phyloP scores from a whole-genome alignment of 2,797 vertebrate species.

The Hippocampus kuda region DNA sequence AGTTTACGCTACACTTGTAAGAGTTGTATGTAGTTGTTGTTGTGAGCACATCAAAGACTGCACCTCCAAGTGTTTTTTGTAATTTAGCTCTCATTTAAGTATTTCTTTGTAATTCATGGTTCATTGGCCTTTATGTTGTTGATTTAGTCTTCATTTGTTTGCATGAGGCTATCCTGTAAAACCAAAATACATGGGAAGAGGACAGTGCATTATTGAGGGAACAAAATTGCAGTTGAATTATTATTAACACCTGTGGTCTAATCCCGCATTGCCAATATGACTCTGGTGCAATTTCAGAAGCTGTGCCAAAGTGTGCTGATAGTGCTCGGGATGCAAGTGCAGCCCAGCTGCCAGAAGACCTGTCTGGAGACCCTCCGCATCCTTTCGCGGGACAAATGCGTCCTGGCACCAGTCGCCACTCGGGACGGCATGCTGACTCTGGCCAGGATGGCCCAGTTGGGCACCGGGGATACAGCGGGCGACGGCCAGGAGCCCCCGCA shows the following conservation, averaged over 20 bases:
- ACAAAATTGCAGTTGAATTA: too few relatives aligned
- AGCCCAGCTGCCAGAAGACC: conserved; percentile 76
- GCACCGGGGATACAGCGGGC: conserved; percentile 50
- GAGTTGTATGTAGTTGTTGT: too few relatives aligned
- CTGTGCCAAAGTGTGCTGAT: conserved; percentile 81
- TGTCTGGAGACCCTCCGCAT: conserved; percentile 93
- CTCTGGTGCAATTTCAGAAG: conserved; percentile 61
- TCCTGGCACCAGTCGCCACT: conserved; percentile 86
- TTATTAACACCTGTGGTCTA: background rate
- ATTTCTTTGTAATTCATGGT: too few relatives aligned
- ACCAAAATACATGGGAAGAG: too few relatives aligned
- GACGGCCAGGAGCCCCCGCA: conserved; percentile 50
- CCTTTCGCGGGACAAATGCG: conserved; percentile 88
- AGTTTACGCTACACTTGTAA: too few relatives aligned
- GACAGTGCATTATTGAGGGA: too few relatives aligned
- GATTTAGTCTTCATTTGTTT: too few relatives aligned
- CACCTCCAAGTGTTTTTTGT: too few relatives aligned
- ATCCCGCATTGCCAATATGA: background rate
- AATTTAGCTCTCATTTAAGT: too few relatives aligned
- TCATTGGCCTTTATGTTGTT: too few relatives aligned
- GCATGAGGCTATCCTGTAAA: too few relatives aligned
- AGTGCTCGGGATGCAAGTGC: conserved; percentile 71
- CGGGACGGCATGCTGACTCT: conserved; percentile 84
- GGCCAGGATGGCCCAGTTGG: conserved; percentile 72
- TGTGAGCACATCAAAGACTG: too few relatives aligned